Evolutionary conservation across 2,113 vertebrate genomes (phyloP).

Genomic region (Ptychochromis oligacanthus): DNA sequence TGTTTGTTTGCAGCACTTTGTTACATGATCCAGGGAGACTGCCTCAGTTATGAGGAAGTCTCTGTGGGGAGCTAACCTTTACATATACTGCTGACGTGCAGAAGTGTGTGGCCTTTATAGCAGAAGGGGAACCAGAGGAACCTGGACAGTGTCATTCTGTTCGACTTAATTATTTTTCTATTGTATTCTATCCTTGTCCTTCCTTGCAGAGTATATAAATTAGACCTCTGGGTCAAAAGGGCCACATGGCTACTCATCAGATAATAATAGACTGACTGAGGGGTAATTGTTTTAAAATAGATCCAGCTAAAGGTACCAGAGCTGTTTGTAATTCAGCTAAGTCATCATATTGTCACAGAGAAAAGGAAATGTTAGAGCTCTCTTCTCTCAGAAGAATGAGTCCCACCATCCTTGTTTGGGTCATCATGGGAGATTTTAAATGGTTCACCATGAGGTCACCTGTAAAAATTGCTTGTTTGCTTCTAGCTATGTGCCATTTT

Average conservation of each 20-base stretch:
- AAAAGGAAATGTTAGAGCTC: background rate
- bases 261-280: constrained; percentile 39
- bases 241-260: background rate
- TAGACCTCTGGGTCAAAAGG: constrained; percentile 19
- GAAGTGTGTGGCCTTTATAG: background rate
- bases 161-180: background rate
- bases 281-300: constrained; percentile 53
- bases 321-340: constrained; percentile 21
- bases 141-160: constrained; percentile 5
- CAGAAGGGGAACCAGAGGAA: background rate
- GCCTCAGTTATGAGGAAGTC: too few species aligned
- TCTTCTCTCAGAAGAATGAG: background rate
- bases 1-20: background rate
- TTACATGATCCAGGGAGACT: too few species aligned
- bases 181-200: constrained; percentile 48
- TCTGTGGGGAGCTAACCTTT: background rate
- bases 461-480: background rate
- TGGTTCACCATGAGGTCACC: rapidly evolving
- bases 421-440: background rate
- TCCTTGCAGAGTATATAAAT: constrained; percentile 24
- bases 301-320: background rate
- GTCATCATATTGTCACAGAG: background rate
- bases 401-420: background rate
- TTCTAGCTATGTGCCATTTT: background rate
- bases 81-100: background rate